Evolutionary conservation across 2,888 invertebrate genomes (phyloP), one percentile per base, ranked within the genome.

Genomic region (Monoplex corrugatus): DNA sequence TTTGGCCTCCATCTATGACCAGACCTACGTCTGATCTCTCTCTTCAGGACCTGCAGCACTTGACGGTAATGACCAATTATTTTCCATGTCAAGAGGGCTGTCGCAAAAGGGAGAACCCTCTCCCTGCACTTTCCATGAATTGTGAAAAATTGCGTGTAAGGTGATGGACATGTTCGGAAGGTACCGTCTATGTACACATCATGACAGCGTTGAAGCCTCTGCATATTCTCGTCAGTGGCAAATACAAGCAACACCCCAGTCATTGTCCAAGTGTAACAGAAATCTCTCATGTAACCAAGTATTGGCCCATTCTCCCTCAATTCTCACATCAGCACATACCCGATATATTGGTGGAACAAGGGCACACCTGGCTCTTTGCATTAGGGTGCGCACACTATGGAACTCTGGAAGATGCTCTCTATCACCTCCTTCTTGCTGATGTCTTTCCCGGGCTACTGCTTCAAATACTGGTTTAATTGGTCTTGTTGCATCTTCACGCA

Each of bases 221-320:
- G n/a, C n/a, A n/a, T n/a, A n/a, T n/a, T n/a, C n/a, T n/a, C n/a
- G n/a, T n/a, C n/a, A n/a, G n/a, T n/a, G n/a, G n/a, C n/a, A n/a
- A n/a, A n/a, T n/a, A n/a, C n/a, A 63, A 50, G 63, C 63, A 63
- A 63, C 63, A 63, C 63, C 63, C 63, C 63, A 63, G 63, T 63
- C 63, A 63, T 63, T 63, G 63, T 63, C 63, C 63, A 63, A 63
- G 63, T 63, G 63, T 63, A 63, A 63, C 63, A 63, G 63, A 63
- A 63, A 63, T 63, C 63, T 63, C 63, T 63, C 63, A 6, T 63
- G 63, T 63, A 63, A 63, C 63, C 63, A 63, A 63, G 63, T 63
- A 63, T 63, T 63, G 63, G 63, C 63, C 63, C 63, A 63, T 63
- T 63, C 63, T 8, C 63, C 63, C 63, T 63, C 63, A 63, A 63